Percentiles rank a stretch among this genome's conserved stretches.
phyloP scores from a whole-genome alignment of 1,140 invertebrate species.

The Augochlora pura region DNA sequence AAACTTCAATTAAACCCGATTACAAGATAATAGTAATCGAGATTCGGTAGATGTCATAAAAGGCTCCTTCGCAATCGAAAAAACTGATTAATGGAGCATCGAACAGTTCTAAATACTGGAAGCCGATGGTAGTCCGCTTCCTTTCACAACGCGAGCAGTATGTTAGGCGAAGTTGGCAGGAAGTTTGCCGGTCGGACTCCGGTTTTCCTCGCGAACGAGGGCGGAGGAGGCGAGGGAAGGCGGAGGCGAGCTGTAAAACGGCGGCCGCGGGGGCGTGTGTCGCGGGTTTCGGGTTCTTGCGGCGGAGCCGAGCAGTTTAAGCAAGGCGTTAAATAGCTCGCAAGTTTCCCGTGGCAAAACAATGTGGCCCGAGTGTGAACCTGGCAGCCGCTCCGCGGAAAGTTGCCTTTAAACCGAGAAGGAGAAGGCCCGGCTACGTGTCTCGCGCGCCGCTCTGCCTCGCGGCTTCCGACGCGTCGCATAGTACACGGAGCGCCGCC shows the following conservation, averaged over 20 bases:
- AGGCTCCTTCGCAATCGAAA: no score
- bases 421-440: constrained; percentile 44
- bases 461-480: neutral
- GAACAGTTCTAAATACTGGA: constrained; percentile 18
- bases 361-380: constrained; percentile 74
- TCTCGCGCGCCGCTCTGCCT: constrained; percentile 26
- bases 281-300: constrained; percentile 70
- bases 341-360: constrained; percentile 75
- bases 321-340: constrained; percentile 78
- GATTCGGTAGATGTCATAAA: no score
- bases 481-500: neutral
- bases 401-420: constrained; percentile 58
- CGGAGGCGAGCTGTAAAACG: constrained; percentile 53
- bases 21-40: no score
- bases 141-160: constrained; percentile 69
- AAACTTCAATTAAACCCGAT: no score
- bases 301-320: constrained; percentile 64
- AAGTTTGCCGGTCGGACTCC: constrained; percentile 66
- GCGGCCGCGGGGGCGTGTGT: constrained; percentile 37
- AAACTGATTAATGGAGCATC: neutral
- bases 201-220: constrained; percentile 41
- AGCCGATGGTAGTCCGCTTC: constrained; percentile 56
- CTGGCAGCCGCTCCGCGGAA: constrained; percentile 64
- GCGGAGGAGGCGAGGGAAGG: constrained; percentile 34
- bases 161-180: constrained; percentile 67